A percentile compares a stretch with the other conserved stretches of the same genome.
Conservation (phyloP, 2,113 vertebrate species). For the Chroicocephalus ridibundus region DNA sequence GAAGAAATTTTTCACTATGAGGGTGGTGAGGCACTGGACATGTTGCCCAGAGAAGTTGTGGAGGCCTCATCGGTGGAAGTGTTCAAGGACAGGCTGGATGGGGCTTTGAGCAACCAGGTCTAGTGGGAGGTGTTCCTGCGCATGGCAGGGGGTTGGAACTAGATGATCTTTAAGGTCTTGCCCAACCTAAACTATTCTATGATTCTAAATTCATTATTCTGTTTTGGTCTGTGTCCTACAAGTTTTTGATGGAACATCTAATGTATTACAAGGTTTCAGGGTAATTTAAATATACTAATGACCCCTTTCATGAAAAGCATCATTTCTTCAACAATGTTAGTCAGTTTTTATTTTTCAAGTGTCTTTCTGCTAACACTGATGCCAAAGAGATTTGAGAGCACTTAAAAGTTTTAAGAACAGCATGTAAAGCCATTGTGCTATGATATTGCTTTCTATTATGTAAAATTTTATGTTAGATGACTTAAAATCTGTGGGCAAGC, state of each 20-base stretch:
- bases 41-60: too few relatives aligned
- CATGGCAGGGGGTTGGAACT: too few relatives aligned
- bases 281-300: neutral
- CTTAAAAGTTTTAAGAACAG: neutral
- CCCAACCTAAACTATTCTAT: too few relatives aligned
- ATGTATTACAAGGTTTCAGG: neutral
- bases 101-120: too few relatives aligned
- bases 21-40: too few relatives aligned
- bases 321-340: neutral
- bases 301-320: neutral
- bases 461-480: neutral
- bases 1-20: too few relatives aligned
- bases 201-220: neutral
- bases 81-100: too few relatives aligned
- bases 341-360: neutral
- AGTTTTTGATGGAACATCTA: neutral
- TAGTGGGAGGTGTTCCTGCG: too few relatives aligned
- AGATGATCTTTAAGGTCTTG: too few relatives aligned
- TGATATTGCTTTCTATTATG: neutral
- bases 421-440: neutral
- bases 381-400: neutral
- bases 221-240: neutral
- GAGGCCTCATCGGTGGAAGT: too few relatives aligned
- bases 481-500: neutral
- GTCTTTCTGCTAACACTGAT: neutral